phyloP scores from a whole-genome alignment of 2,888 invertebrate species.

The Leptopilina drosophilae region DNA sequence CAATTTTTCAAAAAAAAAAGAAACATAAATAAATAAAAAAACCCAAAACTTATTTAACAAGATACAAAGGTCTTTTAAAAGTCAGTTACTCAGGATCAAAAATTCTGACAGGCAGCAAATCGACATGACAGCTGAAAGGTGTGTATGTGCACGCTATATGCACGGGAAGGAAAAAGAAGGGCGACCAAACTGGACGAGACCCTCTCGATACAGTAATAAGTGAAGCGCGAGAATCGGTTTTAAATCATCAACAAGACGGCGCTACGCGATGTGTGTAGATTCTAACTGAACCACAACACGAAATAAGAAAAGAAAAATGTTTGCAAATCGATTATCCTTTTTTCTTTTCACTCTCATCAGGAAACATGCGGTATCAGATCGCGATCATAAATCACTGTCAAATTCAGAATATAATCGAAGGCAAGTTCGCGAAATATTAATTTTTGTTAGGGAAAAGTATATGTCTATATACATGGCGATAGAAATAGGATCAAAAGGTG shows the following conservation, averaged over 20 bases:
- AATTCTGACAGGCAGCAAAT: conserved; percentile 26
- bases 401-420: conserved; percentile 69
- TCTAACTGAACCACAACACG: background rate
- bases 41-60: background rate
- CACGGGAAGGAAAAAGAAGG: conserved; percentile 41
- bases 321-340: conserved; percentile 52
- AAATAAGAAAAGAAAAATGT: conserved; percentile 40
- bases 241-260: conserved; percentile 46
- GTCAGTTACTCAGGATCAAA: conserved; percentile 31
- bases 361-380: conserved; percentile 61
- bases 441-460: conserved; percentile 39
- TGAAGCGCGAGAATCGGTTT: conserved; percentile 46
- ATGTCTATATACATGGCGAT: conserved; percentile 19
- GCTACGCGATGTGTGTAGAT: conserved; percentile 40
- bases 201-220: conserved; percentile 47
- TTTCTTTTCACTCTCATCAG: conserved; percentile 15
- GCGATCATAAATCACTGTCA: conserved; percentile 72
- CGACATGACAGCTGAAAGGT: conserved; percentile 42
- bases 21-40: background rate
- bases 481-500: conserved; percentile 14
- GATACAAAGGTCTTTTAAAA: conserved; percentile 34
- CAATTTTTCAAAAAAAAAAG: background rate
- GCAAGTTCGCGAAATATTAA: conserved; percentile 56
- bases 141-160: background rate
- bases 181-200: conserved; percentile 41